Conservation (phyloP, 2,797 vertebrate species). For the Platalea minor region DNA sequence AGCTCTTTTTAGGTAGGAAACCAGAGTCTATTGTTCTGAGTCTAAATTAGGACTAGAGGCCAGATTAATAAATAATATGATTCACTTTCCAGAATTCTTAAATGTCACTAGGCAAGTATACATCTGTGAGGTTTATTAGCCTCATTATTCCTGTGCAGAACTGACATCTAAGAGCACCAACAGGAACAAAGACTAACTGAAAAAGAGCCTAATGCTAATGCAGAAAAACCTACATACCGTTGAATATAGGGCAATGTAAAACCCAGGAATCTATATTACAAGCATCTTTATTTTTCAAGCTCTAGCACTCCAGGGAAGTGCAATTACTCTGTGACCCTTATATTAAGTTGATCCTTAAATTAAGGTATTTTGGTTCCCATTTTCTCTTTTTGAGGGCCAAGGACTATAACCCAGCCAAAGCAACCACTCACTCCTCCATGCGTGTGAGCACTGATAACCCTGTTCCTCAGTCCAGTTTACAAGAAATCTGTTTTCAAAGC, state of each 20-base stretch:
- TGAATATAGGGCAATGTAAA: slow-evolving; percentile 33
- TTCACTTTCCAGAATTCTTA: slow-evolving; percentile 24
- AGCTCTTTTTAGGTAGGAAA: background rate
- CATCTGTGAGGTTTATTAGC: slow-evolving; percentile 41
- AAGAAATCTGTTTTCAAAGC: background rate
- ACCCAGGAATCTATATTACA: background rate
- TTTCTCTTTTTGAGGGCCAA: background rate
- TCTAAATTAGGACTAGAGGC: slow-evolving; percentile 30
- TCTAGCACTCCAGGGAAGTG: background rate
- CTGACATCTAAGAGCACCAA: slow-evolving; percentile 33
- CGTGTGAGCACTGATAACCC: background rate
- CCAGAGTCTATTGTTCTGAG: slow-evolving; percentile 11
- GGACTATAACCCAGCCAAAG: background rate
- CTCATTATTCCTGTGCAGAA: slow-evolving; percentile 32
- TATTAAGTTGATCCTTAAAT: slow-evolving; percentile 1
- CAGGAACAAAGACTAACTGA: slow-evolving; percentile 26
- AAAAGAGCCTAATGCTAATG: slow-evolving; percentile 2
- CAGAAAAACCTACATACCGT: background rate
- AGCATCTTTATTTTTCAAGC: background rate
- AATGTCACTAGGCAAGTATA: slow-evolving; percentile 10
- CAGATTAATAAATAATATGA: slow-evolving; percentile 57
- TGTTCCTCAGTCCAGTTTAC: background rate
- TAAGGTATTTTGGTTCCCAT: background rate
- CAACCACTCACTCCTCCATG: background rate
- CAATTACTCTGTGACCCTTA: background rate